Percentiles rank a stretch among this genome's conserved stretches.
phyloP scores from a whole-genome alignment of 2,113 vertebrate genomes.

The Gallinago media region DNA sequence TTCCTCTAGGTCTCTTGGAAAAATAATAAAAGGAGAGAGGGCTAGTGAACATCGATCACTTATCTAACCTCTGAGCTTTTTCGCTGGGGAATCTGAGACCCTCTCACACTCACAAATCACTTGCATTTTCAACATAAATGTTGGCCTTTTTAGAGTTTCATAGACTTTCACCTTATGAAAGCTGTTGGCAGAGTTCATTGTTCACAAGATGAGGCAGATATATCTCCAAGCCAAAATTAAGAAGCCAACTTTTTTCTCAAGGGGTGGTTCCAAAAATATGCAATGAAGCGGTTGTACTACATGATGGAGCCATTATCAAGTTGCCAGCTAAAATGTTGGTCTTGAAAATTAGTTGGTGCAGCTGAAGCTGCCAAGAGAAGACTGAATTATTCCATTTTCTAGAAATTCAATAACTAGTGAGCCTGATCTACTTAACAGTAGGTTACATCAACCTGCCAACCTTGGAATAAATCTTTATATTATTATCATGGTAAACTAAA shows the following conservation, averaged over 20 bases:
- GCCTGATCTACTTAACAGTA: neutral
- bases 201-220: neutral
- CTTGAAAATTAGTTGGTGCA: neutral
- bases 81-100: neutral
- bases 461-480: neutral
- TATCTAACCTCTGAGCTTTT: neutral
- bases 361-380: neutral
- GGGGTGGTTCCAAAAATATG: neutral
- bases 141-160: neutral
- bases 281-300: neutral
- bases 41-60: neutral
- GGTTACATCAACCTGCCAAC: neutral
- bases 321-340: neutral
- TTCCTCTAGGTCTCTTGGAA: neutral
- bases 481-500: neutral
- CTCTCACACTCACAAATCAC: neutral
- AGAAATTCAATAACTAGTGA: neutral
- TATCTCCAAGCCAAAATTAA: neutral
- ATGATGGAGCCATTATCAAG: conserved; percentile 28
- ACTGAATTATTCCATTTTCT: neutral
- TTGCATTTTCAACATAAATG: neutral
- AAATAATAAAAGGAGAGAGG: neutral
- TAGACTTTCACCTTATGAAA: neutral
- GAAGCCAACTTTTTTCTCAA: neutral
- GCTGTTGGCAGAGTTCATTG: neutral